Evolutionary conservation across 2,888 invertebrate species (phyloP).

Genomic region (Apantesis nais): DNA sequence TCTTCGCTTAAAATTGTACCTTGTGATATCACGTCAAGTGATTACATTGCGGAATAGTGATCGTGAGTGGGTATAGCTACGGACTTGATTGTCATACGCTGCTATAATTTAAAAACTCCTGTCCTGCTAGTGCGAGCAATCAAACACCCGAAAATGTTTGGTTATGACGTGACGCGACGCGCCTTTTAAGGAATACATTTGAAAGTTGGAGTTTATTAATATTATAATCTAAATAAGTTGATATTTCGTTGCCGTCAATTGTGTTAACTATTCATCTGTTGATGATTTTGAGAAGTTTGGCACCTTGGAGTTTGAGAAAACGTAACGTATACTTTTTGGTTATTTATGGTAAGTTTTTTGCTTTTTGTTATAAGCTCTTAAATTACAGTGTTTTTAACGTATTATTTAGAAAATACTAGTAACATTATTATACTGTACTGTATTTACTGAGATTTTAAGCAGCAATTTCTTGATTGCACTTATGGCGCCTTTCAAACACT

Average conservation of each 20-base stretch:
- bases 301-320: no score
- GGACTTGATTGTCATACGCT: constrained; percentile 1
- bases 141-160: constrained; percentile 9
- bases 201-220: not conserved
- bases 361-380: not conserved
- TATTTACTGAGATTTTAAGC: not conserved
- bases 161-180: not conserved
- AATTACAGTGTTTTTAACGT: not conserved
- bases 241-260: not conserved
- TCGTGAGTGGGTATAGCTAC: not conserved
- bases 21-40: not conserved
- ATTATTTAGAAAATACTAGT: not conserved
- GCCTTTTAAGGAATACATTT: not conserved
- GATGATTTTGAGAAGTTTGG: not conserved
- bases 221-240: not conserved
- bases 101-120: constrained; percentile 5
- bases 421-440: not conserved
- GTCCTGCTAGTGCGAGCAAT: constrained; percentile 13
- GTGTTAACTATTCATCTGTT: not conserved
- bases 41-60: not conserved
- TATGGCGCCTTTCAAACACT: not conserved
- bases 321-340: not conserved
- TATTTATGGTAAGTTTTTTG: not conserved
- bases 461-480: not conserved
- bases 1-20: not conserved